These are phyloP conservation scores for Neosilurus hyrtlii DNA, from an alignment of 2,797 vertebrate genomes.

Conservation along the genomic window DNA sequence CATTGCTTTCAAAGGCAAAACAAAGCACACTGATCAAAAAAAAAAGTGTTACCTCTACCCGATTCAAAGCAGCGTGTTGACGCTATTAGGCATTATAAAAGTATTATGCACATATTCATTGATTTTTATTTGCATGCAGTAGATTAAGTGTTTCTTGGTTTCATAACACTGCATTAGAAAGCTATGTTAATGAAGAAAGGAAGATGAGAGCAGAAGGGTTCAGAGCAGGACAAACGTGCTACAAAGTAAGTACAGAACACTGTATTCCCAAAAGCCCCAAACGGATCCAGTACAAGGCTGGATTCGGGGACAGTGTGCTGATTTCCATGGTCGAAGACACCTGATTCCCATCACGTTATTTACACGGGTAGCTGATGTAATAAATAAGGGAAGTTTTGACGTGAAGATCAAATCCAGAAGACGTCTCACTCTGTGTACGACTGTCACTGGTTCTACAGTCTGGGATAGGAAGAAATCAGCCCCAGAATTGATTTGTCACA, in stretches of 20 bases:
- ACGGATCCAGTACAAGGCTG: background rate
- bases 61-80: background rate
- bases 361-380: background rate
- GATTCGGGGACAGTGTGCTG: background rate
- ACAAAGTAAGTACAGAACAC: background rate
- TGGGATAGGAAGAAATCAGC: background rate
- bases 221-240: slow-evolving; percentile 4
- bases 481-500: background rate
- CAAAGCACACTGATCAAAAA: slow-evolving; percentile 9
- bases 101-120: background rate
- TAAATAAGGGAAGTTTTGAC: background rate
- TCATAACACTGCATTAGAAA: slow-evolving; percentile 1
- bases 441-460: background rate
- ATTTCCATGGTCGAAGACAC: background rate
- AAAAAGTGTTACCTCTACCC: background rate
- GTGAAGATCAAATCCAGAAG: background rate
- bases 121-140: background rate
- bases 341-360: background rate
- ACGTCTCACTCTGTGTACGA: background rate
- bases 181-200: background rate
- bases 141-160: background rate
- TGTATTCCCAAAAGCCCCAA: background rate
- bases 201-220: background rate
- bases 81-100: background rate
- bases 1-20: slow-evolving; percentile 1